Evolutionary conservation across 2,888 invertebrate species (phyloP).

Genomic region (Hypomecis punctinalis): DNA sequence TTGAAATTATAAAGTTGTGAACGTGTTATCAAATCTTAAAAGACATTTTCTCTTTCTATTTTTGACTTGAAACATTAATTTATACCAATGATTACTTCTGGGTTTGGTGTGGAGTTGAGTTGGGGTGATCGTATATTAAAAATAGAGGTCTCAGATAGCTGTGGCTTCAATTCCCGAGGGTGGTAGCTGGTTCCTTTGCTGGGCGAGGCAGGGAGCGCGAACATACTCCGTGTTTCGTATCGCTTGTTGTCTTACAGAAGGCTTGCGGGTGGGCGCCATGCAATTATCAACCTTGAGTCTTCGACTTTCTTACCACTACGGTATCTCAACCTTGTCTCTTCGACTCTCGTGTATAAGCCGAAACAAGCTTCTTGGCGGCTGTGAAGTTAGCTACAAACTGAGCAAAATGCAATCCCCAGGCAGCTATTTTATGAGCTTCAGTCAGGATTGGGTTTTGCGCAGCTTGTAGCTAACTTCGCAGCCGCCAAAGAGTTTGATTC

Average conservation of each 20-base stretch:
- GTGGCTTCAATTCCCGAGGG: constrained; percentile 30
- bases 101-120: not conserved
- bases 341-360: no score
- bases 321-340: not conserved
- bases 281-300: not conserved
- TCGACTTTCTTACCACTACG: not conserved
- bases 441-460: no score
- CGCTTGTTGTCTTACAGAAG: constrained; percentile 50
- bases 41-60: no score
- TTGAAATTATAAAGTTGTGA: not conserved
- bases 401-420: no score
- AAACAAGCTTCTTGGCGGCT: no score
- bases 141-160: constrained; percentile 19
- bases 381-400: no score
- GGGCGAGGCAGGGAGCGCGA: constrained; percentile 40
- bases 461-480: no score
- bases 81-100: not conserved
- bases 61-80: no score
- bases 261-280: constrained; percentile 51
- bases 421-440: no score
- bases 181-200: constrained; percentile 37
- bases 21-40: no score
- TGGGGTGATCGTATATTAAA: constrained; percentile 8
- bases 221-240: constrained; percentile 53
- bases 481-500: no score